phyloP scores from a whole-genome alignment of 2,797 vertebrate species.

The Argyrosomus regius region DNA sequence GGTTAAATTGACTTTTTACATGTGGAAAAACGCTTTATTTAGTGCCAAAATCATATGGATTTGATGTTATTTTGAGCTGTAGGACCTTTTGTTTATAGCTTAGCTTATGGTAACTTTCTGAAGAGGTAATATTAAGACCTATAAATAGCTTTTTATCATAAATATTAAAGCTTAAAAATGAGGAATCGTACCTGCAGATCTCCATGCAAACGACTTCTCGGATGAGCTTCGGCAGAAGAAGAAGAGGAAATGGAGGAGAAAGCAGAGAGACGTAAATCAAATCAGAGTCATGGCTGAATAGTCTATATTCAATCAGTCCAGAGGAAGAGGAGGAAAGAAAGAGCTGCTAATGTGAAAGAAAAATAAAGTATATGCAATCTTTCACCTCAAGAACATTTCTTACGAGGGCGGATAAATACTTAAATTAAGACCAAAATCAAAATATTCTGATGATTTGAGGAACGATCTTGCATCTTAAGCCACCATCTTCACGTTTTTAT shows the following conservation, averaged over 20 bases:
- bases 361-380: not conserved
- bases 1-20: constrained; percentile 27
- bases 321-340: constrained; percentile 1
- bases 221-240: constrained; percentile 89
- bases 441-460: not conserved
- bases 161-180: constrained; percentile 1
- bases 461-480: not conserved
- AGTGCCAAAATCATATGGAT: not conserved
- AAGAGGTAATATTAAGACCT: not conserved
- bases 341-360: not conserved
- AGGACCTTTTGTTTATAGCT: not conserved
- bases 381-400: not conserved
- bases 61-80: constrained; percentile 1
- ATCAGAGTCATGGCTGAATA: constrained; percentile 34
- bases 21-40: constrained; percentile 31
- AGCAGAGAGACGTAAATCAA: constrained; percentile 54
- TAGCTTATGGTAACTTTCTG: not conserved
- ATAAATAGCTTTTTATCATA: not conserved
- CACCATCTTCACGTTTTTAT: not conserved
- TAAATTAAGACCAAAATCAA: not conserved
- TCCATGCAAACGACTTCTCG: constrained; percentile 99
- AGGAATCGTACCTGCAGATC: constrained; percentile 91
- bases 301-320: constrained; percentile 35
- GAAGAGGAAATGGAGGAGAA: constrained; percentile 39
- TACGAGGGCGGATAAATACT: not conserved